Evolutionary conservation across 2,797 vertebrate species (phyloP).

Genomic region (Mionectes olivaceus): DNA sequence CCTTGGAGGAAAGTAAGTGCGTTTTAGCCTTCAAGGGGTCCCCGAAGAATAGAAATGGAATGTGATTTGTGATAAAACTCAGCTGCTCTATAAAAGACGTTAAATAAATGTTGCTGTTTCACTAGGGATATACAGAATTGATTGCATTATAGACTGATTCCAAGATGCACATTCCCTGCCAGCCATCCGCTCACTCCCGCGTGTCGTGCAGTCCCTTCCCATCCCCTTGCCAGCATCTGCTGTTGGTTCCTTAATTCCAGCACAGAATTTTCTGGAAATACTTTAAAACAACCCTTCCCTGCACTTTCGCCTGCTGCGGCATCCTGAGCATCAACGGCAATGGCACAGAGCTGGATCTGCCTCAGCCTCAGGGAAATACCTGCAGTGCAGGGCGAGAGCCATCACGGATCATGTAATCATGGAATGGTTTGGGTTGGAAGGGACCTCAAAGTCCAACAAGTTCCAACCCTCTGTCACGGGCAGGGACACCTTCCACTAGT

Average conservation of each 20-base stretch:
- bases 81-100: slow-evolving; percentile 86
- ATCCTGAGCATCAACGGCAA: fast-evolving
- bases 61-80: slow-evolving; percentile 86
- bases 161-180: slow-evolving; percentile 68
- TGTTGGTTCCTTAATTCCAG: background rate
- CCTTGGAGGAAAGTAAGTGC: slow-evolving; percentile 83
- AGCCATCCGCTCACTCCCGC: slow-evolving; percentile 43
- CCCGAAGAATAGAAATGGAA: slow-evolving; percentile 83
- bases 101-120: slow-evolving; percentile 87
- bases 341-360: fast-evolving
- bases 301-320: fast-evolving
- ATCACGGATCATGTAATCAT: fast-evolving
- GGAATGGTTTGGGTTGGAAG: background rate
- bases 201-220: fast-evolving
- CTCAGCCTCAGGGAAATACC: fast-evolving
- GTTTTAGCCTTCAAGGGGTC: slow-evolving; percentile 83
- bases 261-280: slow-evolving; percentile 54
- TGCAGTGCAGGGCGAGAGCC: fast-evolving
- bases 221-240: background rate
- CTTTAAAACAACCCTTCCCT: background rate
- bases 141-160: slow-evolving; percentile 82
- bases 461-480: background rate
- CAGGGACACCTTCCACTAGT: background rate
- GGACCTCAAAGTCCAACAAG: background rate
- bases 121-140: slow-evolving; percentile 83